Conservation (phyloP, 2,797 vertebrate species). For the Dromococcyx pavoninus region DNA sequence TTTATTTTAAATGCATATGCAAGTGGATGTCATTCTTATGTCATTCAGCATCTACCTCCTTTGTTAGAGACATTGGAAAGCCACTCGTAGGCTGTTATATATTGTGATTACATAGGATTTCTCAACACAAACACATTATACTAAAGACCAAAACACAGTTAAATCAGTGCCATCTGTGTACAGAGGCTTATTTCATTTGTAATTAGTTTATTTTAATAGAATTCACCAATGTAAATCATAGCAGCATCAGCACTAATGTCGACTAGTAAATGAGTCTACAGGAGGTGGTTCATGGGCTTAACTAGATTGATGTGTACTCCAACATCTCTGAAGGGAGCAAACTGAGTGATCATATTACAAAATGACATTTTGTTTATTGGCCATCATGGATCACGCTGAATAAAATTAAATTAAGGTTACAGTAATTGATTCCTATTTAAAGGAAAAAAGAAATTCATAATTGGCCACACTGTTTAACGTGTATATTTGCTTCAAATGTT, state of each 20-base stretch:
- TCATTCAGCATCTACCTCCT: not conserved
- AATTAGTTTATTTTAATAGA: not conserved
- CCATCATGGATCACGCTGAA: not conserved
- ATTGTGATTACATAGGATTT: not conserved
- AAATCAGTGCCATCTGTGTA: not conserved
- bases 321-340: not conserved
- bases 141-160: not conserved
- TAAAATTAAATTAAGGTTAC: not conserved
- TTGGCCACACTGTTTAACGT: not conserved
- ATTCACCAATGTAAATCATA: not conserved
- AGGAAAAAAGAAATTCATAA: not conserved
- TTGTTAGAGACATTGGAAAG: not conserved
- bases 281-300: not conserved
- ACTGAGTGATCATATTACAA: not conserved
- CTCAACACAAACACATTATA: not conserved
- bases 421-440: not conserved
- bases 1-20: not conserved
- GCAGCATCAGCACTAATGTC: not conserved
- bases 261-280: not conserved
- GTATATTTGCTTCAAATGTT: not conserved
- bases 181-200: not conserved
- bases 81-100: not conserved
- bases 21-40: not conserved
- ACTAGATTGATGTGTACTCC: not conserved
- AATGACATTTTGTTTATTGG: not conserved